Evolutionary conservation across 2,797 vertebrate genomes (phyloP).

Genomic region (Garrulus glandarius): DNA sequence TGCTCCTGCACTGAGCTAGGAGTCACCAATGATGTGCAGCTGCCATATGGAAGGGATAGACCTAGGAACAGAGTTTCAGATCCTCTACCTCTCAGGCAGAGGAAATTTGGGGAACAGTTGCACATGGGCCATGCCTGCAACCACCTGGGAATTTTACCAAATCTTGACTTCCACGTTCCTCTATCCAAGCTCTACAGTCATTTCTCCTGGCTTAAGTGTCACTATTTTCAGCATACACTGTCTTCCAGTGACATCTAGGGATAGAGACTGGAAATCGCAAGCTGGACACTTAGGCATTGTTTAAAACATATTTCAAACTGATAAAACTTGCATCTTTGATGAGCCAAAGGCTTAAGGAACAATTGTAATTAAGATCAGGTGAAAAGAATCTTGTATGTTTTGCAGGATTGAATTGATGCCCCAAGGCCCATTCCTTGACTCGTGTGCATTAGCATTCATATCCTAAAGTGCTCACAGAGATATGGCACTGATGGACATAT

Average conservation of each 20-base stretch:
- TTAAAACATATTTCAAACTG: background rate
- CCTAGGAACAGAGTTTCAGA: background rate
- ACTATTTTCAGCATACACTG: background rate
- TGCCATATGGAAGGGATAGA: fast-evolving
- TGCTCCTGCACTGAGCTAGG: background rate
- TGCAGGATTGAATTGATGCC: background rate
- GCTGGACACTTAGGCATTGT: background rate
- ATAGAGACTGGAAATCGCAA: background rate
- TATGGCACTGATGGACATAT: fast-evolving
- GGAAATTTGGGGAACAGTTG: background rate
- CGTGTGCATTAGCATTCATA: background rate
- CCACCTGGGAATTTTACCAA: background rate
- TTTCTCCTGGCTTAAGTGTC: background rate
- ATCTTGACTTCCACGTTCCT: background rate
- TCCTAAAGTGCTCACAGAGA: background rate
- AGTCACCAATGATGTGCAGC: background rate
- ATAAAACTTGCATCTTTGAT: background rate
- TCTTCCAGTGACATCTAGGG: constrained; percentile 49
- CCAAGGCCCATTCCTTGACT: background rate
- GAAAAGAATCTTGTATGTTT: background rate
- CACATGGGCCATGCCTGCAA: background rate
- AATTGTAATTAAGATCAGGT: background rate
- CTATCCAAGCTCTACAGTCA: background rate
- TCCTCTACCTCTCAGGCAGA: background rate
- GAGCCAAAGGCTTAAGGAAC: background rate